These are phyloP conservation scores for Rhagonycha fulva DNA, from an alignment of 2,888 invertebrate genomes.

Conservation along the genomic window DNA sequence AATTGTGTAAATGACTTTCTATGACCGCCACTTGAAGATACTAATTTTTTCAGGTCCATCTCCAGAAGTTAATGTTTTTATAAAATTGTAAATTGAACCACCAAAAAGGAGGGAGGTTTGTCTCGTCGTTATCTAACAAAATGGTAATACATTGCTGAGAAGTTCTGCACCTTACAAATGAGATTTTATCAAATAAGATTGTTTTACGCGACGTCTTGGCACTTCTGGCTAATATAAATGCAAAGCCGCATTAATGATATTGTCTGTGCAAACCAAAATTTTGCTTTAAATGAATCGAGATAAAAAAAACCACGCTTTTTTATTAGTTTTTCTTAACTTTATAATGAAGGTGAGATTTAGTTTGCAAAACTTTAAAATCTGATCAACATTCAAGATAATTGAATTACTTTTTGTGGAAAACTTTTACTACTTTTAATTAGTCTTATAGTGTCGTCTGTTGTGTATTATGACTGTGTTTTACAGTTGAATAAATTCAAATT, in stretches of 20 bases:
- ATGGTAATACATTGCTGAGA: conserved; percentile 37
- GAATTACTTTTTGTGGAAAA: not conserved
- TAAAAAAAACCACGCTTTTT: not conserved
- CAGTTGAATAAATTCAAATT: too few relatives aligned
- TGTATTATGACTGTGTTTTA: not conserved
- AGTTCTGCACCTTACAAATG: conserved; percentile 40
- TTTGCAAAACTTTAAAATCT: not conserved
- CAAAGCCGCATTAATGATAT: conserved; percentile 40
- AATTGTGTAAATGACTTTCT: not conserved
- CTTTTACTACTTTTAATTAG: not conserved
- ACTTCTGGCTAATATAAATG: conserved; percentile 43
- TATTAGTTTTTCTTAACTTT: conserved; percentile 2
- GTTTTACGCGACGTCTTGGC: conserved; percentile 33
- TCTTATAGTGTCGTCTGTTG: not conserved
- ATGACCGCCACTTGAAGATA: not conserved
- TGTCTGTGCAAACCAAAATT: conserved; percentile 21
- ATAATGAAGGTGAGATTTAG: not conserved
- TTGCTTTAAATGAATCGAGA: conserved; percentile 2
- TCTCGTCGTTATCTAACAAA: conserved; percentile 29
- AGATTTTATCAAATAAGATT: conserved; percentile 41
- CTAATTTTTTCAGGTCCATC: conserved; percentile 17
- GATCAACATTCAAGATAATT: not conserved
- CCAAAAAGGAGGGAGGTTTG: conserved; percentile 1
- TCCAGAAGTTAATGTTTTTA: conserved; percentile 4
- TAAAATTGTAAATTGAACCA: conserved; percentile 15